Conservation (phyloP, 2,888 invertebrate species). For the Choreutis nemorana region DNA sequence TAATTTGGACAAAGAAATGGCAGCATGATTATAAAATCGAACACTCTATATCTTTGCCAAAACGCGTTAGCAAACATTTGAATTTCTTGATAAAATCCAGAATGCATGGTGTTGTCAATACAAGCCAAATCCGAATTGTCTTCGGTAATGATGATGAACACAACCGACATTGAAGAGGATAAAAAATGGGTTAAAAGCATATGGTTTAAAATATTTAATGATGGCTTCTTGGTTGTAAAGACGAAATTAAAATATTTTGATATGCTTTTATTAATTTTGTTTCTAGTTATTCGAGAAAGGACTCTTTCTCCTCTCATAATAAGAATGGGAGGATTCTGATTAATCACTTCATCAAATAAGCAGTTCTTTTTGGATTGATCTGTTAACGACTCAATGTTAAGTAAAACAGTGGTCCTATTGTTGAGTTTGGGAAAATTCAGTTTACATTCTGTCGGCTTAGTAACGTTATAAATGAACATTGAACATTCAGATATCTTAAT, state of each 20-base stretch:
- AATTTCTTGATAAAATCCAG: constrained; percentile 12
- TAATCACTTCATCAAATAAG: too few species aligned
- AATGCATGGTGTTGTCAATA: constrained; percentile 20
- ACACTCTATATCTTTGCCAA: constrained; percentile 23
- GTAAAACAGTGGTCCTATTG: too few species aligned
- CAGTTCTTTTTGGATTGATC: too few species aligned
- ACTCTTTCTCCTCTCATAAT: constrained; percentile 1
- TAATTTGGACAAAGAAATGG: constrained; percentile 23
- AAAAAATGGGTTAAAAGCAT: constrained; percentile 7
- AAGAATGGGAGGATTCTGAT: constrained; percentile 2
- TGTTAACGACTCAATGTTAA: too few species aligned
- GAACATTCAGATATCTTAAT: too few species aligned
- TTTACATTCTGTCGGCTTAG: too few species aligned
- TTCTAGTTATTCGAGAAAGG: neutral
- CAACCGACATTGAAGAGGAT: constrained; percentile 17
- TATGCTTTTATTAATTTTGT: neutral
- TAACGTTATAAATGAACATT: too few species aligned
- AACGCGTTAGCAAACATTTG: constrained; percentile 16
- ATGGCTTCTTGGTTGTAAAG: constrained; percentile 15
- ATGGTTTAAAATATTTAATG: constrained; percentile 11
- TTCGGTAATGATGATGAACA: constrained; percentile 21
- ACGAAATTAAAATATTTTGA: constrained; percentile 13
- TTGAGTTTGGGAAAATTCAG: too few species aligned
- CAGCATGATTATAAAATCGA: constrained; percentile 18
- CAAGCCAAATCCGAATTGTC: constrained; percentile 11